Evolutionary conservation across 2,797 vertebrate species (phyloP), one percentile per base, ranked within the genome.

Genomic region (Sebastes diploproa): DNA sequence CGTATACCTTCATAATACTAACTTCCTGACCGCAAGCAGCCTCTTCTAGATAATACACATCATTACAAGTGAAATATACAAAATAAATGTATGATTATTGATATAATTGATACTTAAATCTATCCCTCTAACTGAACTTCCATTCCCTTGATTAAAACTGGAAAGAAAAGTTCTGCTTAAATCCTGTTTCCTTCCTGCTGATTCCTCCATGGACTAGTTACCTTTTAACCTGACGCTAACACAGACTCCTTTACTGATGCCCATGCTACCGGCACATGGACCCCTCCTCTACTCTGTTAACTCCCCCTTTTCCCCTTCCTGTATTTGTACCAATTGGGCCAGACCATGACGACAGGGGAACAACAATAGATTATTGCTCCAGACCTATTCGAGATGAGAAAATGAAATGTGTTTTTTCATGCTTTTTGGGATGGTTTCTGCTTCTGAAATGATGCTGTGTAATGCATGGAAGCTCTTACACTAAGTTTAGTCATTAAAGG

Each of bases 301-400:
- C 88, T 88, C 77, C 82, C 84, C 58, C 74, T 72, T 46, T 82
- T 71, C 34, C 87, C 86, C 90, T 82, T 95, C 89, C 95, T 89
- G 89, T 94, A 94, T 92, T 96, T 97, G 98, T 99, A 99, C 97
- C 98, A 99, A 98, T 98, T 97, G 97, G 97, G 96, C 97, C 93
- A 97, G 94, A 94, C 92, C 78, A 23, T 23, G 78, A 83, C 29
- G 7, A 84, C 77, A 76, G 68, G 42, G 82, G 69, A 78, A 52
- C 54, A 81, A 25, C 22, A 72, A 54, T 2, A 65, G 7, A 34
- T 52, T 54, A 55, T 69, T 68, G 59, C 68, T 50, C 23, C 25
- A 77, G 56, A 75, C 5, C 12, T 52, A 4, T 72, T 63, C 34
- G 67, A 72, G 38, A 23, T 23, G 38, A 78, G 46, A 42, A 81